Conservation (phyloP, 2,797 vertebrate genomes). For the Gymnocypris eckloni region DNA sequence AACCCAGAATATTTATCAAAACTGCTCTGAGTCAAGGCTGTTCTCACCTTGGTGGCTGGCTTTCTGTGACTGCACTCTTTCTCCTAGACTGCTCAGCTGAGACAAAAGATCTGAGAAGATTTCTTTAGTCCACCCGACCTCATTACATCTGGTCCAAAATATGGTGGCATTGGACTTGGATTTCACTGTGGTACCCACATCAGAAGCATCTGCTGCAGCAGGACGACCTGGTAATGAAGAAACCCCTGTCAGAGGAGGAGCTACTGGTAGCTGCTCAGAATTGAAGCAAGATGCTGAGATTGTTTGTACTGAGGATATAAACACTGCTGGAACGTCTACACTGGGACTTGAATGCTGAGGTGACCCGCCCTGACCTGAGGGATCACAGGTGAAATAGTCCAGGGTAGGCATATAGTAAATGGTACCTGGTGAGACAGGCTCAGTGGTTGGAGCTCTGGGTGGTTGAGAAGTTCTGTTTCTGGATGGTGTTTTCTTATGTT, state of each 20-base stretch:
- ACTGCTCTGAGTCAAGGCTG: neutral
- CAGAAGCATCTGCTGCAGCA: no score
- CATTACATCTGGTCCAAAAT: slow-evolving; percentile 78
- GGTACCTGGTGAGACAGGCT: neutral
- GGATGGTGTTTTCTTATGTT: neutral
- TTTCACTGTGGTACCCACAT: neutral
- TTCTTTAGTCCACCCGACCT: slow-evolving; percentile 67
- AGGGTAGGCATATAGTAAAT: neutral
- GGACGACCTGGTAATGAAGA: neutral
- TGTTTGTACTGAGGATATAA: neutral
- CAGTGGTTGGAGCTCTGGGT: neutral
- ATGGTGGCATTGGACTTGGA: slow-evolving; percentile 31
- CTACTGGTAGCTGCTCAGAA: neutral
- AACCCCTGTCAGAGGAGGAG: neutral
- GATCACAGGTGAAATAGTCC: neutral
- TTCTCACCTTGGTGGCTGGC: slow-evolving; percentile 75
- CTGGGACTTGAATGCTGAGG: neutral
- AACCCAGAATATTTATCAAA: neutral
- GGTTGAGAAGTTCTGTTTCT: neutral
- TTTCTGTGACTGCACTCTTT: slow-evolving; percentile 67
- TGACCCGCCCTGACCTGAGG: slow-evolving; percentile 17
- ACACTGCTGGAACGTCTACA: neutral
- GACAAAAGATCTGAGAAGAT: slow-evolving; percentile 71
- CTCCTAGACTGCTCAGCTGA: slow-evolving; percentile 65
- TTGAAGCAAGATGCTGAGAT: neutral